These are phyloP conservation scores for Cerceris ruficornis DNA, from an alignment of 2,888 invertebrate species.

Conservation along the genomic window DNA sequence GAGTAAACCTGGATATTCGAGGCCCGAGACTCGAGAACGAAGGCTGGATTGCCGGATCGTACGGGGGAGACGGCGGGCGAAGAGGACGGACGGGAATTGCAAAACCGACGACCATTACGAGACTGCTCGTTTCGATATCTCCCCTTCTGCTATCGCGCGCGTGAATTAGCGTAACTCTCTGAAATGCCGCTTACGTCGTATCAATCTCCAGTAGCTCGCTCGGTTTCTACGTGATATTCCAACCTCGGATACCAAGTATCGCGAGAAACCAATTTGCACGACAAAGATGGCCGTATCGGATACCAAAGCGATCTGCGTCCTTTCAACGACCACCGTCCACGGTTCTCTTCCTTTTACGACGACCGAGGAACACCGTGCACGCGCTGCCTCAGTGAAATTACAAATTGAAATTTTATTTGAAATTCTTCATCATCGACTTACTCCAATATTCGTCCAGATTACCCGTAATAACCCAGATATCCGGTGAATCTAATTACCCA, in stretches of 20 bases:
- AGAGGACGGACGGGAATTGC: conserved; percentile 19
- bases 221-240: neutral
- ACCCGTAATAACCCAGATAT: too few relatives aligned
- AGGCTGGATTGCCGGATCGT: conserved; percentile 19
- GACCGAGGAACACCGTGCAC: too few relatives aligned
- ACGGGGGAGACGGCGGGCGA: neutral
- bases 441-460: too few relatives aligned
- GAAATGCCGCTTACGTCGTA: neutral
- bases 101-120: conserved; percentile 47
- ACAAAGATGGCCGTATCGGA: too few relatives aligned
- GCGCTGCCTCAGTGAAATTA: too few relatives aligned
- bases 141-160: conserved; percentile 13
- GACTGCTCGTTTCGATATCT: conserved; percentile 33
- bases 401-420: too few relatives aligned
- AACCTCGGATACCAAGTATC: neutral
- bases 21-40: conserved; percentile 34
- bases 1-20: conserved; percentile 67
- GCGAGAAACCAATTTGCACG: neutral
- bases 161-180: conserved; percentile 20
- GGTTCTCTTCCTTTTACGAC: too few relatives aligned
- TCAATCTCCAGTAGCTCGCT: conserved; percentile 1
- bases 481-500: neutral
- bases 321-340: too few relatives aligned
- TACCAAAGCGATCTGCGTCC: too few relatives aligned
- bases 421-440: too few relatives aligned